phyloP scores from a whole-genome alignment of 2,797 vertebrate species.

The Parauchenoglanis ngamensis region DNA sequence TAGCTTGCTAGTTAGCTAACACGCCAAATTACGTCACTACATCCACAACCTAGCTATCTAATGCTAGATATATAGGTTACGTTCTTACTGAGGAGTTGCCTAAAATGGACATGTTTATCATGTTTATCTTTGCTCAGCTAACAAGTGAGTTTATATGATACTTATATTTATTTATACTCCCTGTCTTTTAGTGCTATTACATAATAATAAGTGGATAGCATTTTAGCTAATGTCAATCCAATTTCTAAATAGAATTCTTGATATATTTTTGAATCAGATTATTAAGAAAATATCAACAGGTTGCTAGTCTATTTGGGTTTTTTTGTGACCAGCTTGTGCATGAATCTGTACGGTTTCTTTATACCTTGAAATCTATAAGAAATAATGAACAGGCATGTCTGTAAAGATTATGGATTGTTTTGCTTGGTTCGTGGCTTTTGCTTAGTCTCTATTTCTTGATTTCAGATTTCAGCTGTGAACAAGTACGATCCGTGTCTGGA shows the following conservation, averaged over 20 bases:
- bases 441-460: slow-evolving; percentile 27
- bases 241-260: not conserved
- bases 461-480: slow-evolving; percentile 85
- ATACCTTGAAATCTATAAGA: not conserved
- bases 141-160: no score
- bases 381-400: not conserved
- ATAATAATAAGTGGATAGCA: not conserved
- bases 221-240: not conserved
- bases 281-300: not conserved
- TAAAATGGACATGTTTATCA: no score
- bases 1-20: not conserved
- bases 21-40: no score
- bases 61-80: no score
- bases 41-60: no score
- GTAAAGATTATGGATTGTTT: not conserved
- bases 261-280: not conserved
- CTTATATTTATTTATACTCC: no score
- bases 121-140: no score
- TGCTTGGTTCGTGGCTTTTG: not conserved
- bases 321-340: not conserved
- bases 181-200: not conserved
- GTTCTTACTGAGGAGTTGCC: no score
- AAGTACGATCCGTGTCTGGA: slow-evolving; percentile 85
- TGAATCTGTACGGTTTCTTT: not conserved
- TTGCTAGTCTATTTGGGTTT: not conserved